Evolutionary conservation across 2,888 invertebrate genomes (phyloP), one percentile per base, ranked within the genome.

Genomic region (Loripinus fragilis): DNA sequence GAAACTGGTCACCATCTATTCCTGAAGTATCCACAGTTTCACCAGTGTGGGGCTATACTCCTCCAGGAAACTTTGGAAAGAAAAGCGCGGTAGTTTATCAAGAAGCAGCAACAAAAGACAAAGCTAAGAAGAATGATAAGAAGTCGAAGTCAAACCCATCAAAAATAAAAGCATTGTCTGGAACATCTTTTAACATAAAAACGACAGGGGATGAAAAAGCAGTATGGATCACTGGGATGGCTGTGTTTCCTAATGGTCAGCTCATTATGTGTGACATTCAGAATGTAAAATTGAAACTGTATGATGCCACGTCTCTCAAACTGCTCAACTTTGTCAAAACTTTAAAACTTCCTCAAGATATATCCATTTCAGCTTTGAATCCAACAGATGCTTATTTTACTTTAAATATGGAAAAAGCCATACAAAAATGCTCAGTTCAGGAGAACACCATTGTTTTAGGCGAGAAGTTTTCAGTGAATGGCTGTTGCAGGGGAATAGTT

Each of bases 171-270:
- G 45, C n/a, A 28, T 25, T 15, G 66, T 65, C 33, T 52, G 42
- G 67, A 60, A 60, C 60, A 60, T 60, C 60, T 28, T 60, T 60
- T 20, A 30, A 60, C 20, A 33, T 60, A 12, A 60, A 20, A 30
- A 60, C 33, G 20, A 25, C 60, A 10, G 60, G 33, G 17, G 83
- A 83, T 60, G 70, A 78, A 30, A 74, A 77, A 7, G 45, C 52
- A 30, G 80, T 78, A 42, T 83, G 83, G 83, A 72, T 83, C 28
- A 83, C 83, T 15, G 83, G 83, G n/a, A 83, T 83, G 25, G 70
- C 75, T 70, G 78, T 78, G 5, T 83, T 81, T 60, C 80, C 78
- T 12, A 83, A 78, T 67, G 80, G 79, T 50, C 80, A 83, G 55
- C 70, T 81, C 0, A 70, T 83, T 28, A 71, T 83, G 66, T 78